Evolutionary conservation across 2,888 invertebrate species (phyloP).

Genomic region (Steinernema scapterisci): DNA sequence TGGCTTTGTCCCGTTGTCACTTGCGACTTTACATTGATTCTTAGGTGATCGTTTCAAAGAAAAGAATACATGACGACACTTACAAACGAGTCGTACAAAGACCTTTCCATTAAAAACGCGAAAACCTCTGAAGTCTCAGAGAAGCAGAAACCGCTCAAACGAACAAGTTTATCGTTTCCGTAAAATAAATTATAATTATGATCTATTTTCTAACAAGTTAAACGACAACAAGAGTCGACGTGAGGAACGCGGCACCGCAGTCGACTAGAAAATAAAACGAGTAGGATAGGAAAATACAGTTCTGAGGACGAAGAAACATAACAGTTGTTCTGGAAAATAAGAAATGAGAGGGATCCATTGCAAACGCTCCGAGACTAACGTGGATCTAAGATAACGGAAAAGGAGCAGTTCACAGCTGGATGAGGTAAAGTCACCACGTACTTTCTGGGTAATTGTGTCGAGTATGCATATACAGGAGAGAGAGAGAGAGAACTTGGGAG

Average conservation of each 20-base stretch:
- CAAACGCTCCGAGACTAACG: neutral
- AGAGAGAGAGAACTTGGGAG: too few species aligned
- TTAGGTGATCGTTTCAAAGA: too few species aligned
- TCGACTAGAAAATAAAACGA: neutral
- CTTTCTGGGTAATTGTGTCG: neutral
- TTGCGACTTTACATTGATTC: too few species aligned
- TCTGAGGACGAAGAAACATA: conserved; percentile 16
- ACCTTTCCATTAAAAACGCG: too few species aligned
- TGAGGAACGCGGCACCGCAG: neutral
- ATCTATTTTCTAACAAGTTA: conserved; percentile 12
- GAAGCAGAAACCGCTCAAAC: too few species aligned
- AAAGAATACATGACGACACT: too few species aligned
- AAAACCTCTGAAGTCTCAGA: too few species aligned
- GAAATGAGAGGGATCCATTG: neutral
- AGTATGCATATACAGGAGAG: neutral
- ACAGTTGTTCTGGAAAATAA: conserved; percentile 1
- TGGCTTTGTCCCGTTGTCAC: too few species aligned
- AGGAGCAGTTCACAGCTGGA: neutral
- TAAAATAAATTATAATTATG: conserved; percentile 19
- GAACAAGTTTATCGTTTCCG: neutral
- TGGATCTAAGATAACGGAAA: neutral
- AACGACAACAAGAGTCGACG: conserved; percentile 2
- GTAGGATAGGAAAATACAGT: conserved; percentile 10
- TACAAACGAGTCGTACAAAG: too few species aligned
- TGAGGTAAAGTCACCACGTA: conserved; percentile 31